phyloP scores from a whole-genome alignment of 2,888 invertebrate genomes.

The Molorchus minor region DNA sequence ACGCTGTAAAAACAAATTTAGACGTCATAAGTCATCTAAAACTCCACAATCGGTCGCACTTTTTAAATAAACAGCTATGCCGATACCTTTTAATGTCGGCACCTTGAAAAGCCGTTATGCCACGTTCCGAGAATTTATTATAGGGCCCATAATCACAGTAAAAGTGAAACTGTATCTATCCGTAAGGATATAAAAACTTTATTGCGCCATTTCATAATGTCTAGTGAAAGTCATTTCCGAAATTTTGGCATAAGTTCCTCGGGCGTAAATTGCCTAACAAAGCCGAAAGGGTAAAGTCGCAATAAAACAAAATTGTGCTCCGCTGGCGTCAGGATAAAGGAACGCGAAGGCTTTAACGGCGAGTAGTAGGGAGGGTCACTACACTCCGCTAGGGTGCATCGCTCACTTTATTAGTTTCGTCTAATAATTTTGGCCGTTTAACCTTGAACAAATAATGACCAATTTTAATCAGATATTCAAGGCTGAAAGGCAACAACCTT shows the following conservation, averaged over 20 bases:
- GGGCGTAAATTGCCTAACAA: slow-evolving; percentile 5
- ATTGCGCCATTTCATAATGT: slow-evolving; percentile 5
- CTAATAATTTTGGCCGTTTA: slow-evolving; percentile 32
- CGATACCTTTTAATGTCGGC: no score
- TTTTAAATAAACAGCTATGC: no score
- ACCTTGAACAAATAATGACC: slow-evolving; percentile 37
- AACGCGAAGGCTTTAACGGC: not conserved
- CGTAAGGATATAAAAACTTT: slow-evolving; percentile 12
- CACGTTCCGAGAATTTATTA: slow-evolving; percentile 7
- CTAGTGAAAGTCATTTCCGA: slow-evolving; percentile 8
- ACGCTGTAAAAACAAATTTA: no score
- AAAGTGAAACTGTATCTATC: slow-evolving; percentile 16
- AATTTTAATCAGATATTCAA: slow-evolving; percentile 45
- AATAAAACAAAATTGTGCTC: slow-evolving; percentile 26
- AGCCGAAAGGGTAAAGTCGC: slow-evolving; percentile 25
- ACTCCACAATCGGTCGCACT: no score
- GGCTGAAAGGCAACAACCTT: slow-evolving; percentile 43
- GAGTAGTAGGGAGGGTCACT: slow-evolving; percentile 40
- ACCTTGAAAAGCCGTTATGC: not conserved
- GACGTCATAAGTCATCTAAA: no score
- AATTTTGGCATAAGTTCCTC: slow-evolving; percentile 4
- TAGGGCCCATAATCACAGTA: slow-evolving; percentile 9
- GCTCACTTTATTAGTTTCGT: slow-evolving; percentile 28
- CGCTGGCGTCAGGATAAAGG: slow-evolving; percentile 8
- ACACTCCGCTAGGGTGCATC: slow-evolving; percentile 44